A percentile compares a stretch with the other conserved stretches of the same genome.
Evolutionary conservation across 1,140 invertebrate species (phyloP).

Genomic region (Eumaeus atala): DNA sequence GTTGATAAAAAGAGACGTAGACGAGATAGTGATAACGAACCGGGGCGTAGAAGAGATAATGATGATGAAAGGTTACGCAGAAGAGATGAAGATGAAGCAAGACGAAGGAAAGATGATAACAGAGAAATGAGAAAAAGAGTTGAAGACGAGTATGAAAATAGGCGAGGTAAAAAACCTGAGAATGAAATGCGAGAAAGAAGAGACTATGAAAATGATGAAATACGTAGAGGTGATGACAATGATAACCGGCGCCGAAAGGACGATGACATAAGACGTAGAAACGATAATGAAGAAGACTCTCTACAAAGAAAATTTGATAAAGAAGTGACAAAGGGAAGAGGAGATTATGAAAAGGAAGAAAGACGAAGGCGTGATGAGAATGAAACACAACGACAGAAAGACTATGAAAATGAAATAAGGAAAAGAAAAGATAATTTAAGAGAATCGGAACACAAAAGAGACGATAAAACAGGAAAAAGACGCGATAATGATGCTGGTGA

Average conservation of each 20-base stretch:
- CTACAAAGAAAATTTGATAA: not conserved
- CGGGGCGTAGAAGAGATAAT: not conserved
- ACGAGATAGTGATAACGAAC: slow-evolving; percentile 13
- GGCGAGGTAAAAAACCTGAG: not conserved
- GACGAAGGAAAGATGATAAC: slow-evolving; percentile 13
- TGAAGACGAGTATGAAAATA: slow-evolving; percentile 10
- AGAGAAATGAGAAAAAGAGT: slow-evolving; percentile 16
- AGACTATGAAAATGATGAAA: not conserved
- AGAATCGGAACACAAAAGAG: not conserved
- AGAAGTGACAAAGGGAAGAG: slow-evolving; percentile 13
- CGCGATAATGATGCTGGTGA: slow-evolving; percentile 5
- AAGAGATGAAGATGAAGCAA: slow-evolving; percentile 14
- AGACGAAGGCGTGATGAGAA: not conserved
- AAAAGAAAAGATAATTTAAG: slow-evolving; percentile 6
- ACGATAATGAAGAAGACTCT: slow-evolving; percentile 9
- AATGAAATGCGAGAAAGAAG: not conserved
- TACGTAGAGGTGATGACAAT: not conserved
- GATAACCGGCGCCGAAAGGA: not conserved
- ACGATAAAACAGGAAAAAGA: slow-evolving; percentile 15
- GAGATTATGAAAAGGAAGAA: not conserved
- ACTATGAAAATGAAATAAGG: slow-evolving; percentile 11
- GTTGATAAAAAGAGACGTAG: slow-evolving; percentile 10
- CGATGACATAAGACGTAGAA: slow-evolving; percentile 6
- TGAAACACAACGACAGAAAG: not conserved
- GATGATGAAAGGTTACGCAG: slow-evolving; percentile 17